Base-by-base conservation (phyloP, 2,888 invertebrate genomes). In the Leucophenga maculata region DNA sequence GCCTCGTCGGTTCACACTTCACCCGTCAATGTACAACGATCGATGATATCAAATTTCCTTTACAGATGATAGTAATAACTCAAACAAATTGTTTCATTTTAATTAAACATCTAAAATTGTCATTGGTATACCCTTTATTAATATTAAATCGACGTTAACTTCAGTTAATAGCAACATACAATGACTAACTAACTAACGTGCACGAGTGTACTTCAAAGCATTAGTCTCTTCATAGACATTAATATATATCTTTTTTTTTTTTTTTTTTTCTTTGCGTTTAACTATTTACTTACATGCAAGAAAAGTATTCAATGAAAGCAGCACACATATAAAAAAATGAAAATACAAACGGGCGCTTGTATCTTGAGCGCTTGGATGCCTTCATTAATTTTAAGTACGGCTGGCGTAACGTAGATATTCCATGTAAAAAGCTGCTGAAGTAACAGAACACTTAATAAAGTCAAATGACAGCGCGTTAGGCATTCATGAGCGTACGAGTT, bases 361-460 rank as follows among this genome's bases (percentile, higher is more conserved):
- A 60, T 18, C 32, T 32, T 54, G 20, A 20, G 54, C 20, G 13
- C 0, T 14, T 9, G 20, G 11, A 20, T 20, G 54, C 14, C 16
- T 44, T 60, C 60, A 60, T 60, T 60, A 60, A 39, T 60, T 60
- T 60, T 60, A 60, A 60, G 60, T 60, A 60, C 11, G 11, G 16
- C 13, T 44, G 16, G 60, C 16, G n/a, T 11, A 39, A 39, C 8
- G 11, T 39, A 39, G 39, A 39, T 39, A 39, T 39, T 39, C 6
- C 26, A 26, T 39, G 9, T 26, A 55, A 65, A 9, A 66, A 39
- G 22, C 55, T 44, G 6, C 39, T 39, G 39, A 39, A 39, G 8
- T 9, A 11, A 9, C 44, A 26, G 32, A 26, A 32, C 11, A 65
- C 20, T 32, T 52, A 65, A 52, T 52, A 18, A 32, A 65, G 31